A percentile compares a stretch with the other conserved stretches of the same genome.
phyloP scores from a whole-genome alignment of 2,797 vertebrate genomes.

The Argya squamiceps region DNA sequence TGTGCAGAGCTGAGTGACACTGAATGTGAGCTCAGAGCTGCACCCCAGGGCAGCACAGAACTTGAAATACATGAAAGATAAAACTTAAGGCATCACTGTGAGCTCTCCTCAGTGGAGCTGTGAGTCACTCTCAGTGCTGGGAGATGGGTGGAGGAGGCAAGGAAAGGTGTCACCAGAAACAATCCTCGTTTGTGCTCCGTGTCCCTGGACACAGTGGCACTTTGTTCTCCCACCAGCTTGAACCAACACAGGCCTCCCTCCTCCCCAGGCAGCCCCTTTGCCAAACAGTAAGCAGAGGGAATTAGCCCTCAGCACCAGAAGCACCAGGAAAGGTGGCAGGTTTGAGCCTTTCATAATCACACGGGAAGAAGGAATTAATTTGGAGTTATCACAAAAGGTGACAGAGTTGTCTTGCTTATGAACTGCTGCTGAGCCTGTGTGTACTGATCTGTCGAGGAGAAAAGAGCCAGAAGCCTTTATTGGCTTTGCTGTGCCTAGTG shows the following conservation, averaged over 20 bases:
- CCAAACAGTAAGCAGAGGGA: constrained; percentile 24
- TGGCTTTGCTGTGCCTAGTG: neutral
- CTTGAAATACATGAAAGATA: neutral
- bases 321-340: neutral
- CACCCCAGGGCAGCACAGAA: too few species aligned
- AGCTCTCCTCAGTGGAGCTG: neutral
- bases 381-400: constrained; percentile 32
- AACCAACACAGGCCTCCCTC: neutral
- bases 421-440: constrained; percentile 7
- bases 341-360: constrained; percentile 1
- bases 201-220: neutral
- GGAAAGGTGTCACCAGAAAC: constrained; percentile 16
- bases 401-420: constrained; percentile 16
- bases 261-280: neutral
- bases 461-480: constrained; percentile 62
- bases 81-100: fast-evolving
- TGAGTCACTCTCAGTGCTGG: neutral
- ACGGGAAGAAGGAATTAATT: neutral
- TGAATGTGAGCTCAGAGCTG: too few species aligned
- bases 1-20: too few species aligned
- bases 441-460: constrained; percentile 42
- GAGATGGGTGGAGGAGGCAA: neutral
- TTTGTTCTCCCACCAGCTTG: neutral
- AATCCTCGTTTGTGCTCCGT: neutral
- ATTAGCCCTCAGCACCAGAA: neutral